phyloP scores from a whole-genome alignment of 2,113 vertebrate species.

The Perccottus glenii region DNA sequence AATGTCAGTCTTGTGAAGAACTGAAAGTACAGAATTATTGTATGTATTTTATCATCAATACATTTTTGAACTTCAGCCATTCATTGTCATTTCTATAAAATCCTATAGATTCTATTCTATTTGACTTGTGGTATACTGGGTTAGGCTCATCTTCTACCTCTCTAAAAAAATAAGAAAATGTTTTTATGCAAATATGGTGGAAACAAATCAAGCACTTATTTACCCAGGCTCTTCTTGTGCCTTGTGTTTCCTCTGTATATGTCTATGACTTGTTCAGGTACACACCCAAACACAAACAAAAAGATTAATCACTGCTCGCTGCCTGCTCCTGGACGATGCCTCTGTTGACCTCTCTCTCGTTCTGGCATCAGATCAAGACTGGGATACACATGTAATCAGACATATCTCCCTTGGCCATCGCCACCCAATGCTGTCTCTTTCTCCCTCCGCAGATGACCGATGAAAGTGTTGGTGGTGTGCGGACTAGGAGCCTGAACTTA shows the following conservation, averaged over 20 bases:
- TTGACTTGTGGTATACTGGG: too few relatives aligned
- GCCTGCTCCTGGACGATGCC: slow-evolving; percentile 21
- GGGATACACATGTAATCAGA: slow-evolving; percentile 66
- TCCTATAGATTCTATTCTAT: too few relatives aligned
- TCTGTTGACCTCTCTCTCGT: slow-evolving; percentile 35
- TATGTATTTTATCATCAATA: too few relatives aligned
- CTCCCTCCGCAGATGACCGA: slow-evolving; percentile 25
- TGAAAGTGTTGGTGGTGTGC: not conserved
- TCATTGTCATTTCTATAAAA: too few relatives aligned
- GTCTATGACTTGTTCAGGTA: not conserved
- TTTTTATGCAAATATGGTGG: too few relatives aligned
- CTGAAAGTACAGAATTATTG: not conserved
- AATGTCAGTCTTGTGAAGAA: not conserved
- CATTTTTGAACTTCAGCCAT: too few relatives aligned
- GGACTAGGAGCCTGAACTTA: not conserved
- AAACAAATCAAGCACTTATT: not conserved
- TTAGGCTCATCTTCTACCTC: too few relatives aligned
- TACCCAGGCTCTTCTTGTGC: not conserved
- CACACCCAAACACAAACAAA: slow-evolving; percentile 14
- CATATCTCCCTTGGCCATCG: slow-evolving; percentile 53
- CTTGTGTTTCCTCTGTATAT: not conserved
- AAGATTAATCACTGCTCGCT: slow-evolving; percentile 43
- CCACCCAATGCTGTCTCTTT: slow-evolving; percentile 14
- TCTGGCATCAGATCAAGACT: slow-evolving; percentile 59
- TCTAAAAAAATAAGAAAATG: too few relatives aligned